phyloP scores from a whole-genome alignment of 2,888 invertebrate species.

The Rhingia campestris region DNA sequence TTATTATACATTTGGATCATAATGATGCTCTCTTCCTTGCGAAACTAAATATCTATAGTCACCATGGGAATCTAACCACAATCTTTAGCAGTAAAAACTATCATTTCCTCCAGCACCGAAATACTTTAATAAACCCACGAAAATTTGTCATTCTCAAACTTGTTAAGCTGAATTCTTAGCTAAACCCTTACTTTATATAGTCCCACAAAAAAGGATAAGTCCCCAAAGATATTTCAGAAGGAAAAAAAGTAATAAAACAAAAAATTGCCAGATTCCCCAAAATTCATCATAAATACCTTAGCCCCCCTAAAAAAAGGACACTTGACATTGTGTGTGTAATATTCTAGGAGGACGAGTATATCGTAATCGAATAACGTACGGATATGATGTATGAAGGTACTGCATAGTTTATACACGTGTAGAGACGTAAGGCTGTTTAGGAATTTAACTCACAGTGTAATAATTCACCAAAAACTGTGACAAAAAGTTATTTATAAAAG shows the following conservation, averaged over 20 bases:
- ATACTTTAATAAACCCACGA: background rate
- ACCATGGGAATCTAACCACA: too few relatives aligned
- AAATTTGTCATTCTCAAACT: background rate
- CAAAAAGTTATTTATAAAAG: constrained; percentile 1
- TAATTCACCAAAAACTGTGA: constrained; percentile 25
- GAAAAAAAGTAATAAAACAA: constrained; percentile 17
- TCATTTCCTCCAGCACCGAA: background rate
- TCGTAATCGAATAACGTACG: background rate
- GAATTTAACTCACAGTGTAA: constrained; percentile 41
- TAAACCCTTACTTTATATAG: background rate
- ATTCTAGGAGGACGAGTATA: background rate
- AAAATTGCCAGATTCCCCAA: constrained; percentile 49
- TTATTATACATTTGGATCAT: too few relatives aligned
- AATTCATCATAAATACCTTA: constrained; percentile 41
- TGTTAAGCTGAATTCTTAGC: background rate
- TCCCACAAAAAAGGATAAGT: constrained; percentile 41
- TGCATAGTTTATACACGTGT: background rate
- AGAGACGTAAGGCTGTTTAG: constrained; percentile 34
- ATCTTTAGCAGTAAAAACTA: too few relatives aligned
- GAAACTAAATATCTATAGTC: too few relatives aligned
- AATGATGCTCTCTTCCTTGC: too few relatives aligned
- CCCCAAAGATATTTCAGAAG: constrained; percentile 50
- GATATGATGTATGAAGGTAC: too few relatives aligned
- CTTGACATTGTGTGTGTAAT: background rate
- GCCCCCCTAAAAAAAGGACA: constrained; percentile 26